Percentiles rank a stretch among this genome's conserved stretches.
These are phyloP conservation scores for Abrostola tripartita DNA, from an alignment of 2,888 invertebrate species.

Conservation along the genomic window DNA sequence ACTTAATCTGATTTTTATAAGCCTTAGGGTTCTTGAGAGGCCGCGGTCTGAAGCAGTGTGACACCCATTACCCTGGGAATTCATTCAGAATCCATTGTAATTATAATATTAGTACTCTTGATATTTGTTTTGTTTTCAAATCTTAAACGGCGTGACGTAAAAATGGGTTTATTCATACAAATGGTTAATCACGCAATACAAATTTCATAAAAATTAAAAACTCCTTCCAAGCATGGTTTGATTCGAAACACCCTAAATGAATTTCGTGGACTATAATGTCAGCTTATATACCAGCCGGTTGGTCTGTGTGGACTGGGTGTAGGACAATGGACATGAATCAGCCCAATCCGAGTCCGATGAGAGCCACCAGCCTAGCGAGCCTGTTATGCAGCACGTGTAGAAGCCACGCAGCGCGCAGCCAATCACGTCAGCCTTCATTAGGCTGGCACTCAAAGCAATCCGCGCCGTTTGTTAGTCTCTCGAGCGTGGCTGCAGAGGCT, in stretches of 20 bases:
- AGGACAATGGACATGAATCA: constrained; percentile 1
- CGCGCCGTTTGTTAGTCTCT: background rate
- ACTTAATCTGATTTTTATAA: background rate
- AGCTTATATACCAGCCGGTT: background rate
- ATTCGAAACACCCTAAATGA: no score
- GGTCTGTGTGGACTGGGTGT: no score
- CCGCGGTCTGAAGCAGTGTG: background rate
- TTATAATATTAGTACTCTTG: no score
- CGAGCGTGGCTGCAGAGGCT: no score
- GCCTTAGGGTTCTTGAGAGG: background rate
- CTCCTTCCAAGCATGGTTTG: no score
- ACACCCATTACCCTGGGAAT: no score
- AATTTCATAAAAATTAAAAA: no score
- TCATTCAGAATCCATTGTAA: no score
- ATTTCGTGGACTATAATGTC: background rate
- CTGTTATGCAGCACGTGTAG: background rate
- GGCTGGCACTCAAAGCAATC: background rate
- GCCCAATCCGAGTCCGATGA: background rate
- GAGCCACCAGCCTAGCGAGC: background rate
- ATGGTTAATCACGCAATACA: no score
- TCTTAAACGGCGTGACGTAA: no score
- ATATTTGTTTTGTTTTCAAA: no score
- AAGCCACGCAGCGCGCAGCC: background rate
- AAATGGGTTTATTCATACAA: no score
- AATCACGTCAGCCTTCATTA: constrained; percentile 9